Base-by-base conservation (phyloP, 2,888 invertebrate species). In the Temnothorax unifasciatus region DNA sequence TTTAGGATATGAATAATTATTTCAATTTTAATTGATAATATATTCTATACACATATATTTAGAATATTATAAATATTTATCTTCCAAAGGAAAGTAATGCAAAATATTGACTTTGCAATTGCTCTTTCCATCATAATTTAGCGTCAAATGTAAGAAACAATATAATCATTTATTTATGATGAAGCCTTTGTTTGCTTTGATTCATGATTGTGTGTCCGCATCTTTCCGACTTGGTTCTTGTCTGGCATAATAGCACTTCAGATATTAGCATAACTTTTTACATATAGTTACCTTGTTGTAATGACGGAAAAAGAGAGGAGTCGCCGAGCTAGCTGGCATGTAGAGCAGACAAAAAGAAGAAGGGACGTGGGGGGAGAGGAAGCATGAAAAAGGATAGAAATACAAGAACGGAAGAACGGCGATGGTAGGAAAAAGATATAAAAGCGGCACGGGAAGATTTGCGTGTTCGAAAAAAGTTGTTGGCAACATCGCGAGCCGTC, bases 241-340 rank as follows among this genome's bases (percentile, higher is more conserved):
- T 77, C 61, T 71, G 59, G 82, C 74, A 63, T 54, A 79, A 79
- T 79, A 85, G 71, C 82, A 77, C 84, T 83, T 75, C 86, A 86
- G 89, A 85, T 89, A 91, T 92, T 91, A 90, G 90, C 92, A 92
- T 90, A 92, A 92, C 92, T 86, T 90, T 92, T 89, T 87, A 86
- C 87, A 89, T 86, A 89, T 86, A 85, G 81, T 86, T 85, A 84
- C 89, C 88, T 87, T 86, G 87, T 89, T 84, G 82, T 86, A 86
- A 71, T 86, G 84, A 87, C 79, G 86, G 85, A 83, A 79, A 81
- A 68, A 84, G 61, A 44, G 41, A 83, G 50, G 21, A 57, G 74
- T 82, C 69, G 59, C 8, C 82, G 38, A 34, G 76, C 18, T 76
- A 81, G 71, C 66, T 44, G 34, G 38, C 76, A 47, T 44, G 64